A percentile compares a stretch with the other conserved stretches of the same genome.
Evolutionary conservation across 1,140 invertebrate genomes (phyloP).

Genomic region (Drosophila santomea): DNA sequence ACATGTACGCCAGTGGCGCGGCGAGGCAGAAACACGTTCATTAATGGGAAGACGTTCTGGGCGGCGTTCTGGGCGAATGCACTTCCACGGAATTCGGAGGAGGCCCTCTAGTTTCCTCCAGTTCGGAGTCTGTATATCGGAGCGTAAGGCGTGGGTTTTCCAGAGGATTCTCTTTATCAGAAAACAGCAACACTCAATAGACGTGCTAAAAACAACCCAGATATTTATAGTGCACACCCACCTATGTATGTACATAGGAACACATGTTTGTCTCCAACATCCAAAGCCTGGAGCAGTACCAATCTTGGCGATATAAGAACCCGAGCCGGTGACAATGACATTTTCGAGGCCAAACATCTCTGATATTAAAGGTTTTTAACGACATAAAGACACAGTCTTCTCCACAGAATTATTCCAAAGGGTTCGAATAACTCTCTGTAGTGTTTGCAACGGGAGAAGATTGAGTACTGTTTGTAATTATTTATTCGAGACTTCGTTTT

Average conservation of each 20-base stretch:
- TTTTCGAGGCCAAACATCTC: not conserved
- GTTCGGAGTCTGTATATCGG: too few species aligned
- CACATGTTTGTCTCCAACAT: too few species aligned
- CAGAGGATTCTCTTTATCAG: too few species aligned
- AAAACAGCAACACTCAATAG: not conserved
- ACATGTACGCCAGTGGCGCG: slow-evolving; percentile 2
- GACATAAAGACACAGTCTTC: too few species aligned
- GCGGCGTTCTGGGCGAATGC: slow-evolving; percentile 33
- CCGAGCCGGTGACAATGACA: not conserved
- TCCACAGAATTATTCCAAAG: too few species aligned
- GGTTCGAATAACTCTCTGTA: too few species aligned
- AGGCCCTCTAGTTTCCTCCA: slow-evolving; percentile 1
- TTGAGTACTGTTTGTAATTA: too few species aligned
- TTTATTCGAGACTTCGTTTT: too few species aligned
- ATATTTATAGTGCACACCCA: not conserved
- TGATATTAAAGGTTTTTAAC: not conserved
- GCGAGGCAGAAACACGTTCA: slow-evolving; percentile 44
- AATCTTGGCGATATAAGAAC: not conserved
- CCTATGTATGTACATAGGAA: too few species aligned
- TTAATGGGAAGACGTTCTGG: slow-evolving; percentile 27
- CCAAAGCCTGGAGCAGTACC: not conserved
- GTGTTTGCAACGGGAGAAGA: too few species aligned
- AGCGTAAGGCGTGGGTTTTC: too few species aligned
- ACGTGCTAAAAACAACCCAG: not conserved
- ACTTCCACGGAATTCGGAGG: slow-evolving; percentile 45